Evolutionary conservation across 1,140 invertebrate species (phyloP).

Genomic region (Macrocentrus cingulum): DNA sequence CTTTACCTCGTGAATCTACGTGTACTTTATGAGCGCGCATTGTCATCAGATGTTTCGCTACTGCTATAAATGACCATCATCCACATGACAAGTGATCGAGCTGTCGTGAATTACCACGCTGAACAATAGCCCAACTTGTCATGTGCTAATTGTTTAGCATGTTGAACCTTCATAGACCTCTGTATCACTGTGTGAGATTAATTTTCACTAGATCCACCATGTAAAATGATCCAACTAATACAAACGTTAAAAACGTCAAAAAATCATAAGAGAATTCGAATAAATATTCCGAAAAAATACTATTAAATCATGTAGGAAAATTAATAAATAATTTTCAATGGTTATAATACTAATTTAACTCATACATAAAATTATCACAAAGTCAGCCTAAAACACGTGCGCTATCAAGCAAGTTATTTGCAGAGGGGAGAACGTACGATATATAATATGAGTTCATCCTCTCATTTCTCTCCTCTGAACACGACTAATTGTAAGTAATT

Average conservation of each 20-base stretch:
- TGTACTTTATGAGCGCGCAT: conserved; percentile 27
- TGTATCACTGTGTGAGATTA: neutral
- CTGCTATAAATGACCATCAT: conserved; percentile 16
- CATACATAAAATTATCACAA: too few relatives aligned
- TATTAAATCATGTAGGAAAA: too few relatives aligned
- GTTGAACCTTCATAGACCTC: neutral
- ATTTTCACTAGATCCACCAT: conserved; percentile 6
- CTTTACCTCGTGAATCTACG: conserved; percentile 3
- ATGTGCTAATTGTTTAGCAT: neutral
- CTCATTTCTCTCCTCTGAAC: neutral
- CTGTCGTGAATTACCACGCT: conserved; percentile 19
- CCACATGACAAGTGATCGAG: conserved; percentile 26
- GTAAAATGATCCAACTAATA: too few relatives aligned
- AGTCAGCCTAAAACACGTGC: conserved; percentile 3
- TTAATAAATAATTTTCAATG: too few relatives aligned
- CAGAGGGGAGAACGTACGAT: conserved; percentile 3
- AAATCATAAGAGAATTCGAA: too few relatives aligned
- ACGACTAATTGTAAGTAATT: conserved; percentile 25
- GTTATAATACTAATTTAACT: too few relatives aligned
- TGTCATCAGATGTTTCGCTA: conserved; percentile 22
- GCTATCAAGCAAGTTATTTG: neutral
- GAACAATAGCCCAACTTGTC: neutral
- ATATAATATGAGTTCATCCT: neutral
- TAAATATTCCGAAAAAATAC: too few relatives aligned
- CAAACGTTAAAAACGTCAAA: too few relatives aligned